Conservation (phyloP, 2,113 vertebrate species). For the Oreochromis aureus region DNA sequence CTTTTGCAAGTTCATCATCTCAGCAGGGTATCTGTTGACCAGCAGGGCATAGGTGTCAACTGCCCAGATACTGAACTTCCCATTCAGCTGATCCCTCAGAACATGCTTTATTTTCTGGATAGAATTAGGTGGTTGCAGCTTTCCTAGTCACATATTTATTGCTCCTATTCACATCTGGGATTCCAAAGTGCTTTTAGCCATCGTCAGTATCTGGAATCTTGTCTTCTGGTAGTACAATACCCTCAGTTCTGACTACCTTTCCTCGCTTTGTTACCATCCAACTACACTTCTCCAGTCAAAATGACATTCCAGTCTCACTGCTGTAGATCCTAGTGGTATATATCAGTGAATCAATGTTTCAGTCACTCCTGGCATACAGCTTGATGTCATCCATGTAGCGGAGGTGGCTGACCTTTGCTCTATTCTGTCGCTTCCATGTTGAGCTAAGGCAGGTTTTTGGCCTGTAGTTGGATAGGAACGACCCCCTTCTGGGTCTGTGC, state of each 20-base stretch:
- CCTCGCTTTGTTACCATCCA: background rate
- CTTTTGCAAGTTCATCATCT: background rate
- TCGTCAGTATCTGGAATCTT: background rate
- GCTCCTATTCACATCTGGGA: background rate
- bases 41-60: accelerated
- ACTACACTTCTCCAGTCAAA: background rate
- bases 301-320: background rate
- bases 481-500: background rate
- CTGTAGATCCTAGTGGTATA: background rate
- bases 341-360: background rate
- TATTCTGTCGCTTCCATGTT: background rate
- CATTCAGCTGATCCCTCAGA: background rate
- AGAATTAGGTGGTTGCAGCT: background rate
- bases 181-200: background rate
- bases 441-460: background rate
- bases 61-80: background rate
- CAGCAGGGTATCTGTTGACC: background rate
- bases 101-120: background rate
- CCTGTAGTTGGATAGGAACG: background rate
- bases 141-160: background rate
- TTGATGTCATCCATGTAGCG: background rate
- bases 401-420: background rate
- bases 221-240: background rate
- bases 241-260: background rate
- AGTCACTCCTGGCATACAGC: background rate